These are phyloP conservation scores for Actias luna DNA, from an alignment of 2,888 invertebrate species.

Conservation along the genomic window DNA sequence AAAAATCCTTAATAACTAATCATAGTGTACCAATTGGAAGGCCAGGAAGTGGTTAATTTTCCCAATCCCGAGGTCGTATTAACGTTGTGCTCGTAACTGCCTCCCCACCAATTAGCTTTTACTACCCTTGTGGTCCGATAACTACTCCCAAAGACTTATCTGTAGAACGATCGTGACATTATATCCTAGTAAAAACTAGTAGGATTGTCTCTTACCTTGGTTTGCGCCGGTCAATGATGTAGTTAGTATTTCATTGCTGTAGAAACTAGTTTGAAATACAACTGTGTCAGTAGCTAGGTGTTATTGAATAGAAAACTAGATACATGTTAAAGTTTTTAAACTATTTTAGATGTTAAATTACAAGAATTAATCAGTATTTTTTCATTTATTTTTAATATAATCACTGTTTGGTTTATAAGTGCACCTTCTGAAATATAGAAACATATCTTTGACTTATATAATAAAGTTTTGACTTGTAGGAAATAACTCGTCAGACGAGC, in stretches of 20 bases:
- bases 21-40: slow-evolving; percentile 68
- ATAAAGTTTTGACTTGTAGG: no score
- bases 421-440: no score
- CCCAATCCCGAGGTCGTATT: slow-evolving; percentile 63
- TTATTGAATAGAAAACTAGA: not conserved
- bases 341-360: not conserved
- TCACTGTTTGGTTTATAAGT: no score
- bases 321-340: not conserved
- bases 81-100: slow-evolving; percentile 58
- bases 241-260: slow-evolving; percentile 11
- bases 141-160: slow-evolving; percentile 70
- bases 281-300: not conserved
- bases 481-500: no score
- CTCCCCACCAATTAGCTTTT: slow-evolving; percentile 76
- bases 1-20: slow-evolving; percentile 66
- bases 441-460: no score
- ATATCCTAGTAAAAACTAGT: slow-evolving; percentile 27
- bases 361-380: no score
- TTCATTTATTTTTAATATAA: no score
- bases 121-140: slow-evolving; percentile 75
- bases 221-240: slow-evolving; percentile 16
- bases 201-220: slow-evolving; percentile 16
- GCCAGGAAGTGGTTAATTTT: slow-evolving; percentile 74
- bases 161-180: slow-evolving; percentile 61
- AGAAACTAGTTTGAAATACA: not conserved